These are phyloP conservation scores for Drosophila anomalipes DNA, from an alignment of 2,888 invertebrate genomes.

Conservation along the genomic window DNA sequence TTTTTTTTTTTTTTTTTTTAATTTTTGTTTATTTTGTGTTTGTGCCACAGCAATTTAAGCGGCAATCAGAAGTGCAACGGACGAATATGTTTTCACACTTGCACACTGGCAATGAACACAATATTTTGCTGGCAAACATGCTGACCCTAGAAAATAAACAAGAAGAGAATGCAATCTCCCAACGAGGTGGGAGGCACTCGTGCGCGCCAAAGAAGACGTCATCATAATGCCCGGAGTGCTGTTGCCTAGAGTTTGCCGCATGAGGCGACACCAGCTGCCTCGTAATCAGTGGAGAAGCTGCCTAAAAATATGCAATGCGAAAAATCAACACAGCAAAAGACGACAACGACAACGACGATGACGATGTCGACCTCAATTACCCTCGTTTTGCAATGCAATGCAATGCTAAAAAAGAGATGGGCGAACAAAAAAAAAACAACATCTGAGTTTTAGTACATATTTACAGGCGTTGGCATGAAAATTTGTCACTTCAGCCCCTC, in stretches of 20 bases:
- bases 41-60: conserved; percentile 63
- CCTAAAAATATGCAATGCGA: conserved; percentile 76
- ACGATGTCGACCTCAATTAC: conserved; percentile 74
- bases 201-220: conserved; percentile 69
- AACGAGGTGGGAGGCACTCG: conserved; percentile 60
- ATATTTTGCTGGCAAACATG: conserved; percentile 75
- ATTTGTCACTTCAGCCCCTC: too few species aligned
- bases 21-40: conserved; percentile 27
- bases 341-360: conserved; percentile 33
- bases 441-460: conserved; percentile 64
- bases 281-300: conserved; percentile 63
- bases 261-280: conserved; percentile 43
- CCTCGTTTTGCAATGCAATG: conserved; percentile 66
- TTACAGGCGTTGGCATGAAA: conserved; percentile 81
- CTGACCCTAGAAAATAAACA: conserved; percentile 78
- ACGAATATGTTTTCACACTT: conserved; percentile 75
- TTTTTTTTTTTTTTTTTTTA: conserved; percentile 4
- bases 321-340: conserved; percentile 74
- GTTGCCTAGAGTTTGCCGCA: conserved; percentile 44
- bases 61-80: conserved; percentile 75
- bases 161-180: conserved; percentile 53
- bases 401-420: conserved; percentile 51
- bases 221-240: conserved; percentile 65
- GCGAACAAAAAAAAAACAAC: conserved; percentile 45
- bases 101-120: conserved; percentile 51